Percentiles rank a stretch among this genome's conserved stretches.
phyloP scores from a whole-genome alignment of 2,113 vertebrate species.

The Miniopterus natalensis region DNA sequence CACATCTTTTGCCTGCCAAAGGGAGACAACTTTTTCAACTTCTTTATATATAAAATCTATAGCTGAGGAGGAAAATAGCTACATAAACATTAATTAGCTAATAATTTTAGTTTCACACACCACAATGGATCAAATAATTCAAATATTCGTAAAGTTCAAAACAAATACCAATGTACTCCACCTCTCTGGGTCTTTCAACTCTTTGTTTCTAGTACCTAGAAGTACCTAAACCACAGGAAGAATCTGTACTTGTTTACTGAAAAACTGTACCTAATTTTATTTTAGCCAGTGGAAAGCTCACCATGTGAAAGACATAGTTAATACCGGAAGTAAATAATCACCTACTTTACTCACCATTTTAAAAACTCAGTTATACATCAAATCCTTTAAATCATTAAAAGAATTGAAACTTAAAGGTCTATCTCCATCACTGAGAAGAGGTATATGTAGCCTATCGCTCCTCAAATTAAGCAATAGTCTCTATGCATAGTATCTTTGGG shows the following conservation, averaged over 20 bases:
- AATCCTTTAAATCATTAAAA: constrained; percentile 64
- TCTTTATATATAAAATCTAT: constrained; percentile 76
- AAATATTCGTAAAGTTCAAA: constrained; percentile 43
- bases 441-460: not conserved
- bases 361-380: constrained; percentile 55
- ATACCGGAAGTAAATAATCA: constrained; percentile 10
- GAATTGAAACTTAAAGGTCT: constrained; percentile 54
- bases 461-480: constrained; percentile 48
- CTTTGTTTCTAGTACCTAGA: constrained; percentile 15
- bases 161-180: constrained; percentile 34
- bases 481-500: not conserved
- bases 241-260: constrained; percentile 30
- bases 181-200: constrained; percentile 33
- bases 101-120: constrained; percentile 26
- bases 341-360: constrained; percentile 74
- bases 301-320: constrained; percentile 52
- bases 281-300: constrained; percentile 45
- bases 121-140: constrained; percentile 46
- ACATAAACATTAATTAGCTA: constrained; percentile 70
- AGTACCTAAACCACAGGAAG: constrained; percentile 3
- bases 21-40: constrained; percentile 67
- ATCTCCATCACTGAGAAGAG: constrained; percentile 8
- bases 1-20: constrained; percentile 91
- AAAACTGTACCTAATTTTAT: constrained; percentile 17
- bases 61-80: constrained; percentile 75